Evolutionary conservation across 2,113 vertebrate genomes (phyloP).

Genomic region (Chrysochloris asiatica): DNA sequence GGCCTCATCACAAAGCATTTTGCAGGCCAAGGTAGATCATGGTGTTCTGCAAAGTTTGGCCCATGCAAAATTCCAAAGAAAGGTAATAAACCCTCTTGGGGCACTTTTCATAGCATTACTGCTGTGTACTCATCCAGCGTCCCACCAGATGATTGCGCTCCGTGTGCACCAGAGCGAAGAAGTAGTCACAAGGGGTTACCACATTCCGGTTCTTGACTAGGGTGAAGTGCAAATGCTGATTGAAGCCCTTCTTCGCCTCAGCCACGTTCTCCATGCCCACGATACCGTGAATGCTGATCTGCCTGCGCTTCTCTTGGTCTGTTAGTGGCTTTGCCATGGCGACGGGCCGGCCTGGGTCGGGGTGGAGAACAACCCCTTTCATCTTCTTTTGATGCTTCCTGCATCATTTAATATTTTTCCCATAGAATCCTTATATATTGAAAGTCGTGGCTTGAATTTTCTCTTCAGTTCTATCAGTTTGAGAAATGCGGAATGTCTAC

Average conservation of each 20-base stretch:
- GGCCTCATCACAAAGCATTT: too few species aligned
- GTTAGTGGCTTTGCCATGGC: slow-evolving; percentile 91
- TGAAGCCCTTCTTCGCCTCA: slow-evolving; percentile 94
- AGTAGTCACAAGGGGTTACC: slow-evolving; percentile 93
- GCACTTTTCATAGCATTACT: slow-evolving; percentile 93
- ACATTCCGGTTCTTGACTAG: slow-evolving; percentile 96
- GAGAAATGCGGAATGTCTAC: too few species aligned
- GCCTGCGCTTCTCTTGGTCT: slow-evolving; percentile 94
- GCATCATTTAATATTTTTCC: too few species aligned
- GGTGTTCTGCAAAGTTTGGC: too few species aligned
- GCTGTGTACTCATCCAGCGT: slow-evolving; percentile 95
- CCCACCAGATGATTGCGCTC: slow-evolving; percentile 96
- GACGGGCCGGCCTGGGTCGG: background rate
- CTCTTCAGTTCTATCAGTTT: too few species aligned
- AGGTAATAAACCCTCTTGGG: too few species aligned
- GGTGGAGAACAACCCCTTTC: background rate
- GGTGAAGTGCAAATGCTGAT: slow-evolving; percentile 96
- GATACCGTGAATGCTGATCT: slow-evolving; percentile 95
- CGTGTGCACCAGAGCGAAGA: slow-evolving; percentile 93
- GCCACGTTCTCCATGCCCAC: slow-evolving; percentile 93
- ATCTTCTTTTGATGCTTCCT: too few species aligned
- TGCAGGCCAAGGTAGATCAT: too few species aligned
- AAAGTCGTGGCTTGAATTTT: too few species aligned
- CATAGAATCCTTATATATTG: too few species aligned
- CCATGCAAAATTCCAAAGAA: too few species aligned